These are phyloP conservation scores for Tetrao urogallus DNA, from an alignment of 2,113 vertebrate genomes.

Conservation along the genomic window DNA sequence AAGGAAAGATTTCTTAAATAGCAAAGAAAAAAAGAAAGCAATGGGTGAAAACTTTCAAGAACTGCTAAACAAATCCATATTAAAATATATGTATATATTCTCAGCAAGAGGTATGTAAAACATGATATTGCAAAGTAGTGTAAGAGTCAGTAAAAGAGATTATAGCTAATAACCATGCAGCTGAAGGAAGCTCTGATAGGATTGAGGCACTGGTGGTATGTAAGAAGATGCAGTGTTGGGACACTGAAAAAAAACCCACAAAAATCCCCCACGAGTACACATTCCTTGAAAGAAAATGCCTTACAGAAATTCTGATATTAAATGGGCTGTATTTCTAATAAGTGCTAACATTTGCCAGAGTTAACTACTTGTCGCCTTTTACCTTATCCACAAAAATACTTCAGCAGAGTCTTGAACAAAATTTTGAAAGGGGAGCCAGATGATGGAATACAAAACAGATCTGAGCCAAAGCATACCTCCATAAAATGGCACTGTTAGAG, in stretches of 20 bases:
- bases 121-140: not conserved
- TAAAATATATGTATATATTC: not conserved
- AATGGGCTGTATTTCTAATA: not conserved
- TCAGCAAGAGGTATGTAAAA: not conserved
- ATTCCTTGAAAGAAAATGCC: not conserved
- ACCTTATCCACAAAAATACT: not conserved
- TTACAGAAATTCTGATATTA: not conserved
- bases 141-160: not conserved
- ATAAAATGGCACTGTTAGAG: not conserved
- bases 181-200: not conserved
- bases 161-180: not conserved
- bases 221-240: not conserved
- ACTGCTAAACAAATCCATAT: not conserved
- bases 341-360: not conserved
- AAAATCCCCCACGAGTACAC: not conserved
- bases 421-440: not conserved
- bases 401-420: not conserved
- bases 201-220: not conserved
- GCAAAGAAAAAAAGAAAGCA: not conserved
- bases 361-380: not conserved
- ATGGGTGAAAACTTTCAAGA: not conserved
- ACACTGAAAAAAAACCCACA: not conserved
- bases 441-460: not conserved
- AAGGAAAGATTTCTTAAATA: not conserved
- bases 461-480: not conserved